Evolutionary conservation across 2,797 vertebrate genomes (phyloP).

Genomic region (Echiichthys vipera): DNA sequence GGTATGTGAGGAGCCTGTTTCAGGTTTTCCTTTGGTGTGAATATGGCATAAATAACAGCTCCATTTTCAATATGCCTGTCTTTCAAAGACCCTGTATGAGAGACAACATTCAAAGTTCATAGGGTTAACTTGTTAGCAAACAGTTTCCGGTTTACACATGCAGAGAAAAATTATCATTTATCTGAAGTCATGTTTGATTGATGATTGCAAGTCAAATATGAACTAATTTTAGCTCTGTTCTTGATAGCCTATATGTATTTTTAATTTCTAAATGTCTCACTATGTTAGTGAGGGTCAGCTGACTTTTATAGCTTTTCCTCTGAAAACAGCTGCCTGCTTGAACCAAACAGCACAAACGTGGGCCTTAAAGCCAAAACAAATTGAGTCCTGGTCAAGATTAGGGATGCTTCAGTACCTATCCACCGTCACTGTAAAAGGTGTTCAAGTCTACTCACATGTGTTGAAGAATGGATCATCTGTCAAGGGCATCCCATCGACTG

Average conservation of each 20-base stretch:
- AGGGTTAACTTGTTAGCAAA: neutral
- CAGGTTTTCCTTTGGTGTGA: conserved; percentile 74
- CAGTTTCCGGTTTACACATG: neutral
- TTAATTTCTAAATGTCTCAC: neutral
- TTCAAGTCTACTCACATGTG: conserved; percentile 65
- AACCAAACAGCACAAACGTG: neutral
- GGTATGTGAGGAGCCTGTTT: neutral
- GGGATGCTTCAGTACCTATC: neutral
- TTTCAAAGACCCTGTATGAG: conserved; percentile 68
- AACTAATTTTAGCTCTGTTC: neutral
- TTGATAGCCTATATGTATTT: neutral
- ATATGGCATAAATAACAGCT: conserved; percentile 70
- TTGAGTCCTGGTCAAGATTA: neutral
- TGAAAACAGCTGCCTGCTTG: neutral
- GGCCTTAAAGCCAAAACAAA: neutral
- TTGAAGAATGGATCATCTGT: conserved; percentile 80
- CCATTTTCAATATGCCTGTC: conserved; percentile 70
- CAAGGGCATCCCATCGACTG: conserved; percentile 73
- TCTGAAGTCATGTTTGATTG: neutral
- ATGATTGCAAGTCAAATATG: neutral
- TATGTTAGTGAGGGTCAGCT: neutral
- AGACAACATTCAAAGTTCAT: neutral
- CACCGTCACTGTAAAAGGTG: neutral
- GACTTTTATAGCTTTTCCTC: neutral
- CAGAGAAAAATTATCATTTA: neutral